Base-by-base conservation (phyloP, 2,888 invertebrate species). In the Ichneumon xanthorius region DNA sequence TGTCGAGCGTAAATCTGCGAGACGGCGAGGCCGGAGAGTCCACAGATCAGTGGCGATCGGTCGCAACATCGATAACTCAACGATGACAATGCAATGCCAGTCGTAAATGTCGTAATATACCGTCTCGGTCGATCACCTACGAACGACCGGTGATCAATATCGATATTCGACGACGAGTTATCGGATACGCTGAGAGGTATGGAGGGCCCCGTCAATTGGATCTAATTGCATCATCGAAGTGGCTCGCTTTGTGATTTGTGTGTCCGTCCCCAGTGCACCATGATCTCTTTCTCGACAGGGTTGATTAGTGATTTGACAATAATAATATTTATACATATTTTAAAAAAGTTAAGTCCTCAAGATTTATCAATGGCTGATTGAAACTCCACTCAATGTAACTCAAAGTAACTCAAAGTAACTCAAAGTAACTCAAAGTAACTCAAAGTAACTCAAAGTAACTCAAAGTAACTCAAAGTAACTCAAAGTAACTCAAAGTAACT, bases 111-210 rank as follows among this genome's bases (percentile, higher is more conserved):
- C 61, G 58, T 58, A 73, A 73, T 68, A 73, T 68, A 73, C 61
- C 58, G 58, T 33, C 19, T 53, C 30, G 14, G 16, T 71, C 63
- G 50, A 79, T 63, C 37, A 45, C 19, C n/a, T n/a, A 2, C 70
- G 22, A 26, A 58, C 11, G 40, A 68, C 68, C 77, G 77, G 73
- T 84, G 77, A 84, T 81, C 68, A 73, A 83, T 79, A 79, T 79
- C 79, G 58, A 53, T 26, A 11, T 71, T 58, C 40, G 55, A 53
- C 65, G 45, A 67, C 40, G 63, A 22, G 22, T 55, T 61, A 45
- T 68, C 55, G 1, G 11, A 30, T 45, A 19, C 19, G 16, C 7
- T n/a, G 75, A 37, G 22, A 58, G 58, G 1, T 11, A 22, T 22
- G 22, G 63, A 22, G 55, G 30, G 16, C 71, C 26, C 77, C 84